Evolutionary conservation across 2,113 vertebrate genomes (phyloP), one percentile per base, ranked within the genome.

Genomic region (Psettodes erumei): DNA sequence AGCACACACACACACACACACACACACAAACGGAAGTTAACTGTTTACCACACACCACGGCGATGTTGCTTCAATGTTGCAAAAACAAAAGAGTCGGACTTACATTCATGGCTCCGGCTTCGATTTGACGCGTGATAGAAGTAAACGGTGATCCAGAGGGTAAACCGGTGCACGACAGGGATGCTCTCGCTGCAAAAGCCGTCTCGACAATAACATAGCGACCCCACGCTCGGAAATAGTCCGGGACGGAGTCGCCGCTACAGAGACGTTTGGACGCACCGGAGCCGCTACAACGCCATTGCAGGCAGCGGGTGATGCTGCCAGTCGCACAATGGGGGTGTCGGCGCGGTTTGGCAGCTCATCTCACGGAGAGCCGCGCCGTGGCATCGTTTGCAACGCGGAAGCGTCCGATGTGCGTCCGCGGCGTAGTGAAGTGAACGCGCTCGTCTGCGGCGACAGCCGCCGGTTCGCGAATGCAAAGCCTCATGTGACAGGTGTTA

Each of bases 81-180:
- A 93, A 67, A 92, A 93, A 93, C 91, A 94, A 93, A 91, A 94
- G 91, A 91, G 83, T 81, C 85, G 65, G 79, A 94, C 94, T 95
- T 93, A 94, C 94, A 88, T 91, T 73, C 85, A 81, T 67, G 85
- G 87, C 84, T 91, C 84, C 50, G 68, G 79, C 83, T 85, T 67
- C 80, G 71, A n/a, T 45, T 47, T 82, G 73, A 85, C 74, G 79
- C 76, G 68, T 53, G 68, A 56, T 33, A n/a, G 9, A 58, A 74
- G 67, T 23, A 77, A 83, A 87, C 61, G 56, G 65, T 55, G 56
- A 81, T 81, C 90, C 86, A 35, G 37, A 38, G 47, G 62, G 25
- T 25, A n/a, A 62, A 73, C 32, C 40, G 54, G 21, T 18, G 25
- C 10, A 8, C 37, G 73, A 82, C 62, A 43, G 56, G 1, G 32